Evolutionary conservation across 1,140 invertebrate species (phyloP).

Genomic region (Homarus americanus): DNA sequence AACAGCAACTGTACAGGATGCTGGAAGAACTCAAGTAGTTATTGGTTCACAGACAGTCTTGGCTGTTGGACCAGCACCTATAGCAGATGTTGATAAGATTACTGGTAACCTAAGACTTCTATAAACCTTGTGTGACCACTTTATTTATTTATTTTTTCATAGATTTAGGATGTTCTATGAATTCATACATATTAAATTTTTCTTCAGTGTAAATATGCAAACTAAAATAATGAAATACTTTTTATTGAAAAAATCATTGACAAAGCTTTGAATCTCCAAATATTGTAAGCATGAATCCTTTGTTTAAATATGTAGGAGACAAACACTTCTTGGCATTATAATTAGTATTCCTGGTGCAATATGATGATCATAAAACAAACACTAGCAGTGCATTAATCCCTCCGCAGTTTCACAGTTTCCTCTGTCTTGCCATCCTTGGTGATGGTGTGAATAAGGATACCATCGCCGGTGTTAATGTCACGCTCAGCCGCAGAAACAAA

Average conservation of each 20-base stretch:
- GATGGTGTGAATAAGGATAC: conserved; percentile 91
- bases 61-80: conserved; percentile 91
- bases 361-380: too few species aligned
- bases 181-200: not conserved
- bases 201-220: too few species aligned
- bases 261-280: too few species aligned
- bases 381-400: conserved; percentile 75
- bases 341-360: too few species aligned
- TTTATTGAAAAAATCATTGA: too few species aligned
- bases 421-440: conserved; percentile 89
- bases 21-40: conserved; percentile 93
- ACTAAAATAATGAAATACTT: too few species aligned
- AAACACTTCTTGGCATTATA: too few species aligned
- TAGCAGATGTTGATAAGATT: conserved; percentile 86
- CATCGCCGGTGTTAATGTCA: conserved; percentile 98
- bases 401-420: conserved; percentile 75
- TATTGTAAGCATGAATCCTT: too few species aligned
- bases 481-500: conserved; percentile 98
- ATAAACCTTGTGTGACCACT: conserved; percentile 80
- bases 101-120: conserved; percentile 93
- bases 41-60: conserved; percentile 92
- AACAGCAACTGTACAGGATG: conserved; percentile 86
- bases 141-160: too few species aligned
- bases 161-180: too few species aligned
- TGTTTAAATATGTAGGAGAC: too few species aligned